Evolutionary conservation across 2,888 invertebrate species (phyloP).

Genomic region (Acrobasis consociella): DNA sequence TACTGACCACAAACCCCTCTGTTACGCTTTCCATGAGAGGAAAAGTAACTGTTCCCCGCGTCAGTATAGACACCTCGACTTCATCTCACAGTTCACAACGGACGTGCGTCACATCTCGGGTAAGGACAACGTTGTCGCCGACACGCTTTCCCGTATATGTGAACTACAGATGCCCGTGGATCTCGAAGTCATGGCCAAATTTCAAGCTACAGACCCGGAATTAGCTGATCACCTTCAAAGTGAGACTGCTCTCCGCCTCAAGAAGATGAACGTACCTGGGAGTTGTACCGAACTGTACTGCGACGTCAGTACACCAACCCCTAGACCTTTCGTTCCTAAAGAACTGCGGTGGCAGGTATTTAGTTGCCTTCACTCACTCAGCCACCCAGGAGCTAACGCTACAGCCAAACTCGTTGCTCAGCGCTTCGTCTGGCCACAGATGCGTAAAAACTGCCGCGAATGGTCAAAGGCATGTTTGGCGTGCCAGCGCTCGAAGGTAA

Average conservation of each 20-base stretch:
- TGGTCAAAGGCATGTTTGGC: too few relatives aligned
- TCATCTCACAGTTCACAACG: constrained; percentile 35
- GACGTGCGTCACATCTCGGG: too few relatives aligned
- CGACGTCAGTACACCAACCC: too few relatives aligned
- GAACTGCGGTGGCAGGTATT: too few relatives aligned
- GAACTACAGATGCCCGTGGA: constrained; percentile 25
- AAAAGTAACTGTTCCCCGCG: neutral
- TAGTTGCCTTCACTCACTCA: too few relatives aligned
- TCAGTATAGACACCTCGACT: constrained; percentile 31
- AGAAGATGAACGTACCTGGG: constrained; percentile 27
- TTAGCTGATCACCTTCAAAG: constrained; percentile 24
- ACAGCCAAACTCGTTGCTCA: constrained; percentile 39
- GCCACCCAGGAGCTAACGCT: too few relatives aligned
- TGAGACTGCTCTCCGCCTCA: constrained; percentile 32
- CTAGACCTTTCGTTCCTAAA: too few relatives aligned
- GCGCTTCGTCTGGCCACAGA: constrained; percentile 51
- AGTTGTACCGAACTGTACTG: too few relatives aligned
- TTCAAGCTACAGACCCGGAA: constrained; percentile 31
- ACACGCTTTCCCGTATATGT: constrained; percentile 41
- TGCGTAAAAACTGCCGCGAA: too few relatives aligned
- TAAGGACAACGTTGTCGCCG: constrained; percentile 38
- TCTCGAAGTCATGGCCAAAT: too few relatives aligned
- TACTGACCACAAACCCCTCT: constrained; percentile 14
- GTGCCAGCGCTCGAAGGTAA: constrained; percentile 52
- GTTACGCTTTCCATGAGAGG: constrained; percentile 15